These are phyloP conservation scores for Ameiurus melas DNA, from an alignment of 2,113 vertebrate genomes.

Conservation along the genomic window DNA sequence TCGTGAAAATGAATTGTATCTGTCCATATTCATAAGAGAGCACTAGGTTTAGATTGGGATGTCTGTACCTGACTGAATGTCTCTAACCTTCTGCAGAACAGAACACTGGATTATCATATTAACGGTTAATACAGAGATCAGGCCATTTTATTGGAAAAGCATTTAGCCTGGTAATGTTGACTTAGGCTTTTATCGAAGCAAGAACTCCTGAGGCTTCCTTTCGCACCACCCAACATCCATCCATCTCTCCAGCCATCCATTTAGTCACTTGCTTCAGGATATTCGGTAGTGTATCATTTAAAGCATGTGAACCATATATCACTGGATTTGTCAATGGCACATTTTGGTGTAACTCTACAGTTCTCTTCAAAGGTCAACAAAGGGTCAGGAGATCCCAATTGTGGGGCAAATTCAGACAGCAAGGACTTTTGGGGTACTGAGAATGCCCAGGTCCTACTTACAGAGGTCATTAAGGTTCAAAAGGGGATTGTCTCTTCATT, in stretches of 20 bases:
- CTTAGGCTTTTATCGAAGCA: slow-evolving; percentile 39
- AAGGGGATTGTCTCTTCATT: background rate
- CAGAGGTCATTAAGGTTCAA: background rate
- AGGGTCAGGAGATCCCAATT: slow-evolving; percentile 26
- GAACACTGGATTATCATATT: background rate
- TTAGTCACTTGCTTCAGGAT: slow-evolving; percentile 34
- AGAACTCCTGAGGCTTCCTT: slow-evolving; percentile 37
- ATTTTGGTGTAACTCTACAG: slow-evolving; percentile 18
- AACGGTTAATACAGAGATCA: slow-evolving; percentile 33
- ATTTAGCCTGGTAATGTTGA: slow-evolving; percentile 20
- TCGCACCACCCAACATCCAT: slow-evolving; percentile 17
- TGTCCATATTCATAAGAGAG: background rate
- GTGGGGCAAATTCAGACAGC: background rate
- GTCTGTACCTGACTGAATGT: background rate
- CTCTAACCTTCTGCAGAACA: background rate
- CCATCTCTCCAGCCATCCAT: slow-evolving; percentile 27
- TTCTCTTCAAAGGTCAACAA: slow-evolving; percentile 25
- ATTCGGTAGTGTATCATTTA: slow-evolving; percentile 46
- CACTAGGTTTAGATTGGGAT: background rate
- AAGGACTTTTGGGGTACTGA: too few relatives aligned
- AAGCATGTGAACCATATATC: slow-evolving; percentile 29
- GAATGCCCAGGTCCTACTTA: background rate
- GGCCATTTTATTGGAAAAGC: background rate
- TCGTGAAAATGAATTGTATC: background rate
- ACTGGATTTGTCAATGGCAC: slow-evolving; percentile 46